phyloP scores from a whole-genome alignment of 2,888 invertebrate species.

The Diaprepes abbreviatus region DNA sequence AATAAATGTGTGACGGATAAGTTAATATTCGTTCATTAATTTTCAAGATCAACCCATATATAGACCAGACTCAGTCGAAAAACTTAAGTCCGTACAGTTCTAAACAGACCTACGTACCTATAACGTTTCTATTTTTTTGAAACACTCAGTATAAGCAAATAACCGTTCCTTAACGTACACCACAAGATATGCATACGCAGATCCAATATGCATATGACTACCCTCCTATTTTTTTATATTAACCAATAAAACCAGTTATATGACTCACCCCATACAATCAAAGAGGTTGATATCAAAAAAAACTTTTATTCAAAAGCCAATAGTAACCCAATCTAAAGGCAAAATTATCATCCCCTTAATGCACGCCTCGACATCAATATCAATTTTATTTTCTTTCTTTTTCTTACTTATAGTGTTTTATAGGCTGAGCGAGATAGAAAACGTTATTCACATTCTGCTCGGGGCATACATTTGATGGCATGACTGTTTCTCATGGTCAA shows the following conservation, averaged over 20 bases:
- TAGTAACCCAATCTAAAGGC: slow-evolving; percentile 45
- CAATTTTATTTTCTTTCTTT: neutral
- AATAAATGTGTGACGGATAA: too few relatives aligned
- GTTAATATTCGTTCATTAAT: too few relatives aligned
- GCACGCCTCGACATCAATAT: slow-evolving; percentile 15
- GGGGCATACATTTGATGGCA: slow-evolving; percentile 29
- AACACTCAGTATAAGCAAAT: too few relatives aligned
- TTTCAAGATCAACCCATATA: too few relatives aligned
- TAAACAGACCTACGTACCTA: too few relatives aligned
- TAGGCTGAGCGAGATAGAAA: neutral
- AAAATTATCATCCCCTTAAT: slow-evolving; percentile 43
- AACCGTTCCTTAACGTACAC: slow-evolving; percentile 1
- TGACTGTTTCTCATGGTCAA: slow-evolving; percentile 49
- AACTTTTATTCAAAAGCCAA: slow-evolving; percentile 43
- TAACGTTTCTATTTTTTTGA: too few relatives aligned
- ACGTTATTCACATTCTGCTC: neutral
- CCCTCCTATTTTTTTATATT: slow-evolving; percentile 32
- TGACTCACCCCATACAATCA: slow-evolving; percentile 47
- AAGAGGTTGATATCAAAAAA: slow-evolving; percentile 38
- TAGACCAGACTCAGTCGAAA: too few relatives aligned
- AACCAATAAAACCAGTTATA: slow-evolving; percentile 48
- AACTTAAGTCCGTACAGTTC: too few relatives aligned
- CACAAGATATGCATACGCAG: neutral
- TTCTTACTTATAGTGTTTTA: neutral
- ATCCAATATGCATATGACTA: slow-evolving; percentile 22